Evolutionary conservation across 2,888 invertebrate genomes (phyloP).

Genomic region (Agelastica alni): DNA sequence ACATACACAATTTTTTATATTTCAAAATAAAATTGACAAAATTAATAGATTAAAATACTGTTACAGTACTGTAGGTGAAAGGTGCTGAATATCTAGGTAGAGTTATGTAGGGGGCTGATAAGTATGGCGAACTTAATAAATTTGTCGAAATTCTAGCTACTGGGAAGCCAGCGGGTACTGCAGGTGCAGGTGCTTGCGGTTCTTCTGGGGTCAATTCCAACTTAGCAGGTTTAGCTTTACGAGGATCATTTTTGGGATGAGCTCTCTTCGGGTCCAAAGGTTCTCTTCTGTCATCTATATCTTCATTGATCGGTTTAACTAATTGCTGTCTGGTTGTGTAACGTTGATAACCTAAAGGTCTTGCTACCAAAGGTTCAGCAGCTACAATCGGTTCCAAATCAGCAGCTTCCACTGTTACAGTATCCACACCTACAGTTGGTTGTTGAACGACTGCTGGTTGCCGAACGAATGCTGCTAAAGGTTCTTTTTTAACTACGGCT

Average conservation of each 20-base stretch:
- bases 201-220: conserved; percentile 14
- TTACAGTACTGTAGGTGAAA: conserved; percentile 31
- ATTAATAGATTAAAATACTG: conserved; percentile 21
- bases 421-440: neutral
- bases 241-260: neutral
- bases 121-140: conserved; percentile 40
- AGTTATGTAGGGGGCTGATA: conserved; percentile 25
- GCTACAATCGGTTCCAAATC: conserved; percentile 19
- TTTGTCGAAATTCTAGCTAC: conserved; percentile 46
- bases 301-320: neutral
- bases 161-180: conserved; percentile 54
- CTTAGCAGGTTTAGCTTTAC: conserved; percentile 8
- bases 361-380: conserved; percentile 15
- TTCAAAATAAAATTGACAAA: no score
- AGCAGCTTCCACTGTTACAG: conserved; percentile 5
- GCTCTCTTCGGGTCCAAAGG: conserved; percentile 5
- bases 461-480: conserved; percentile 47
- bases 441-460: neutral
- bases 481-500: conserved; percentile 68
- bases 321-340: neutral
- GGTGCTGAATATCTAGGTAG: conserved; percentile 30
- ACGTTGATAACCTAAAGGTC: no score
- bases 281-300: conserved; percentile 1
- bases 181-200: conserved; percentile 11
- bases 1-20: no score